Evolutionary conservation across 2,888 invertebrate species (phyloP).

Genomic region (Campaea margaritaria): DNA sequence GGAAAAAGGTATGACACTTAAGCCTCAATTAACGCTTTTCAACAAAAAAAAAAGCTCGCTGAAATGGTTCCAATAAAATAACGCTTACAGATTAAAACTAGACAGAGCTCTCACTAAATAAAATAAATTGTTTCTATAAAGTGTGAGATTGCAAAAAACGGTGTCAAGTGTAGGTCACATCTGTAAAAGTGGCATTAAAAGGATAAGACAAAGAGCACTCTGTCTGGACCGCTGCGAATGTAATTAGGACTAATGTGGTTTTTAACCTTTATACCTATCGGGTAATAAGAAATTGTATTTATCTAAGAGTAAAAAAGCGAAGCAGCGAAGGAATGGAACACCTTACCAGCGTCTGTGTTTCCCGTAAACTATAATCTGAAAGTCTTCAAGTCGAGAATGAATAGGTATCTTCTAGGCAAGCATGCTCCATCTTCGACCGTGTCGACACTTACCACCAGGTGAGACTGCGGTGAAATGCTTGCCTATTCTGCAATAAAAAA

Average conservation of each 20-base stretch:
- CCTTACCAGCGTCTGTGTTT: too few relatives aligned
- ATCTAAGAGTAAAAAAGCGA: neutral
- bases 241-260: slow-evolving; percentile 45
- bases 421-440: too few relatives aligned
- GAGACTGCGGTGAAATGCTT: too few relatives aligned
- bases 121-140: slow-evolving; percentile 22
- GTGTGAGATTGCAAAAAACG: slow-evolving; percentile 17
- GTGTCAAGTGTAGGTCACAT: slow-evolving; percentile 46
- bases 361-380: too few relatives aligned
- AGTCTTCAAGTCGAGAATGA: too few relatives aligned
- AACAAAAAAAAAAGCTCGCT: too few relatives aligned
- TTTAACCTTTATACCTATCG: slow-evolving; percentile 24
- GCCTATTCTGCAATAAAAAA: too few relatives aligned
- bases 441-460: too few relatives aligned
- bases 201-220: slow-evolving; percentile 41
- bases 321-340: too few relatives aligned
- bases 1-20: too few relatives aligned
- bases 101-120: slow-evolving; percentile 10
- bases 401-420: too few relatives aligned
- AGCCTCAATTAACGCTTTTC: too few relatives aligned
- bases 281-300: neutral
- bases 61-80: slow-evolving; percentile 2
- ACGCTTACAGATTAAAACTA: slow-evolving; percentile 2
- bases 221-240: slow-evolving; percentile 48
- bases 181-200: slow-evolving; percentile 46